phyloP scores from a whole-genome alignment of 2,113 vertebrate species.

The Phaetusa simplex region DNA sequence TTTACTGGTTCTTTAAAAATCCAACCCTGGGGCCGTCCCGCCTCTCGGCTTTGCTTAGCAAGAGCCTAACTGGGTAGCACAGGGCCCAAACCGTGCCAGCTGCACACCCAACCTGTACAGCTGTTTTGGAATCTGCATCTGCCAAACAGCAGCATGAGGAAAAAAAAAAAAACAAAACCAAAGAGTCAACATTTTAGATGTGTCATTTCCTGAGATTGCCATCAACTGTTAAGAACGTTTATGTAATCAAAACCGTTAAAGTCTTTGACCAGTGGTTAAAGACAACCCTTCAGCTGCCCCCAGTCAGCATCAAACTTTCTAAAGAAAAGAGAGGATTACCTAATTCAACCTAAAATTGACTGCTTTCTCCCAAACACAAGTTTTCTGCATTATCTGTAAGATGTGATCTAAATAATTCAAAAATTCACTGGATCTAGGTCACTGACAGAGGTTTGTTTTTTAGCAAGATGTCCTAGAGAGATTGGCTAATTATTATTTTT shows the following conservation, averaged over 20 bases:
- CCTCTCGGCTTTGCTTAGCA: not conserved
- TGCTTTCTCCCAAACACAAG: not conserved
- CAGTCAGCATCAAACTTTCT: not conserved
- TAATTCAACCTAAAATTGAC: not conserved
- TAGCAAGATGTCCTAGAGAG: not conserved
- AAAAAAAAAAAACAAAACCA: not conserved
- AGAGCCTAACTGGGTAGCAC: not conserved
- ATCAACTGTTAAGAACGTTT: not conserved
- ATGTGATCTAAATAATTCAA: not conserved
- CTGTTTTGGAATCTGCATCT: not conserved
- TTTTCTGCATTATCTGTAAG: not conserved
- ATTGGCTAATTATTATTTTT: not conserved
- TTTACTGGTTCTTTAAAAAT: not conserved
- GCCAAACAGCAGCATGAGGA: not conserved
- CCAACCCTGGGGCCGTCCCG: not conserved
- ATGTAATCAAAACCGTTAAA: not conserved
- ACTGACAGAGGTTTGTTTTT: not conserved
- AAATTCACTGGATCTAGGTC: not conserved
- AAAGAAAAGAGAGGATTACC: not conserved
- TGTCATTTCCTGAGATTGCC: not conserved
- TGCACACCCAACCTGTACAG: not conserved
- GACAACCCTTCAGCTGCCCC: not conserved
- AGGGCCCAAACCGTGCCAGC: not conserved
- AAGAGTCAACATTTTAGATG: not conserved
- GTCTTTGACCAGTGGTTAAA: not conserved